A percentile compares a stretch with the other conserved stretches of the same genome.
Evolutionary conservation across 2,797 vertebrate species (phyloP).

Genomic region (Microctenopoma lineatum): DNA sequence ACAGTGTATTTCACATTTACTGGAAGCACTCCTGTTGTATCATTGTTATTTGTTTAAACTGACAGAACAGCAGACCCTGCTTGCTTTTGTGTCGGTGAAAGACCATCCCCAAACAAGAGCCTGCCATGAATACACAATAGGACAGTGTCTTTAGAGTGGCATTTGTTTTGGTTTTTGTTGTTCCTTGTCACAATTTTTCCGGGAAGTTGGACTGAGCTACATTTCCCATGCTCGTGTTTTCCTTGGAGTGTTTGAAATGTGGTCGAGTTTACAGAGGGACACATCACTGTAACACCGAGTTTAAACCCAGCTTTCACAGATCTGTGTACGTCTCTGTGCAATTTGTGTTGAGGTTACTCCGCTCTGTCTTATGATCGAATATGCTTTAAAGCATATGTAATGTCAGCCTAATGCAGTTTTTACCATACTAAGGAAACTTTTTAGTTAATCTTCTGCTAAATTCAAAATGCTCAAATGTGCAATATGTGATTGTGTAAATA

Average conservation of each 20-base stretch:
- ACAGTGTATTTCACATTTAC: conserved; percentile 78
- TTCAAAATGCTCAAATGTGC: not conserved
- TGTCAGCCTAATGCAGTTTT: not conserved
- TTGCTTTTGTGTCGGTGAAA: conserved; percentile 80
- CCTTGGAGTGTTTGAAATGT: conserved; percentile 36
- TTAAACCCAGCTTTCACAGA: conserved; percentile 11
- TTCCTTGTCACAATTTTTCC: conserved; percentile 59
- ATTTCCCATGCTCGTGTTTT: conserved; percentile 59
- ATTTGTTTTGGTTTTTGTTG: conserved; percentile 72
- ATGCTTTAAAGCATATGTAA: not conserved
- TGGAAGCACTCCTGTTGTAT: conserved; percentile 78
- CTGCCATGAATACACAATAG: conserved; percentile 74
- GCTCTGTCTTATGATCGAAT: not conserved
- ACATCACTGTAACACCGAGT: conserved; percentile 26
- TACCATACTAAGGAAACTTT: not conserved
- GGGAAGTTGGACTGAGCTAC: conserved; percentile 49
- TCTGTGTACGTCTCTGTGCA: not conserved
- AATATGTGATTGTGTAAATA: no score
- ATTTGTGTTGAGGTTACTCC: not conserved
- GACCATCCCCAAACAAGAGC: conserved; percentile 78
- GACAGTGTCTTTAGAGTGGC: conserved; percentile 56
- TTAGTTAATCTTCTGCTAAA: not conserved
- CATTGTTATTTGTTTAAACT: conserved; percentile 83
- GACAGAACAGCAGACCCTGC: conserved; percentile 70
- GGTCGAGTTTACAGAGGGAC: conserved; percentile 23